phyloP scores from a whole-genome alignment of 2,797 vertebrate species.

The Gymnodraco acuticeps region DNA sequence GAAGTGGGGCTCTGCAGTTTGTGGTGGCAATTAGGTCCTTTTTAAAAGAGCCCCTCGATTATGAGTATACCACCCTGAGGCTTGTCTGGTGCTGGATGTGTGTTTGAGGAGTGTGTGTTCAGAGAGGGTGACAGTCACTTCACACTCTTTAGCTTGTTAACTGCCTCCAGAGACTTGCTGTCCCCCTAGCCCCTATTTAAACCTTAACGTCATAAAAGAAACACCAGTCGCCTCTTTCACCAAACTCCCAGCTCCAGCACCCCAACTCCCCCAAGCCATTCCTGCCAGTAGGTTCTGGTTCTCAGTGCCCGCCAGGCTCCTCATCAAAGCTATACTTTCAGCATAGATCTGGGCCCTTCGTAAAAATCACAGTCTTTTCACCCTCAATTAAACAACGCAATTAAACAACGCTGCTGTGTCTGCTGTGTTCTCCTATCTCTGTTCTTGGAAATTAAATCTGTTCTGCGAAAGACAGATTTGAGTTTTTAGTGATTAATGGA shows the following conservation, averaged over 20 bases:
- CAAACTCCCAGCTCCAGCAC: slow-evolving; percentile 26
- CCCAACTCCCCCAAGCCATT: slow-evolving; percentile 43
- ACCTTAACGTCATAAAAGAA: slow-evolving; percentile 61
- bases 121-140: slow-evolving; percentile 69
- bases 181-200: slow-evolving; percentile 45
- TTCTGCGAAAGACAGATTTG: slow-evolving; percentile 19
- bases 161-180: slow-evolving; percentile 62
- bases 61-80: slow-evolving; percentile 53
- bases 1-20: slow-evolving; percentile 28
- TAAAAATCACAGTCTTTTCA: slow-evolving; percentile 61
- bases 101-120: slow-evolving; percentile 58
- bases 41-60: slow-evolving; percentile 47
- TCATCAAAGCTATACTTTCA: slow-evolving; percentile 68
- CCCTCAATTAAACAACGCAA: slow-evolving; percentile 65
- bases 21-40: slow-evolving; percentile 34
- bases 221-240: slow-evolving; percentile 35
- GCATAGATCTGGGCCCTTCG: slow-evolving; percentile 38
- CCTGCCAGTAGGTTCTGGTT: slow-evolving; percentile 45
- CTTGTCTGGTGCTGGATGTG: slow-evolving; percentile 61
- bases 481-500: slow-evolving; percentile 20
- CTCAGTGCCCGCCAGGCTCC: slow-evolving; percentile 52
- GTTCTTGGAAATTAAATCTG: slow-evolving; percentile 16
- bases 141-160: slow-evolving; percentile 72
- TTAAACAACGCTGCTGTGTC: slow-evolving; percentile 57
- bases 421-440: slow-evolving; percentile 17